Evolutionary conservation across 1,140 invertebrate genomes (phyloP).

Genomic region (Kradibia gibbosae): DNA sequence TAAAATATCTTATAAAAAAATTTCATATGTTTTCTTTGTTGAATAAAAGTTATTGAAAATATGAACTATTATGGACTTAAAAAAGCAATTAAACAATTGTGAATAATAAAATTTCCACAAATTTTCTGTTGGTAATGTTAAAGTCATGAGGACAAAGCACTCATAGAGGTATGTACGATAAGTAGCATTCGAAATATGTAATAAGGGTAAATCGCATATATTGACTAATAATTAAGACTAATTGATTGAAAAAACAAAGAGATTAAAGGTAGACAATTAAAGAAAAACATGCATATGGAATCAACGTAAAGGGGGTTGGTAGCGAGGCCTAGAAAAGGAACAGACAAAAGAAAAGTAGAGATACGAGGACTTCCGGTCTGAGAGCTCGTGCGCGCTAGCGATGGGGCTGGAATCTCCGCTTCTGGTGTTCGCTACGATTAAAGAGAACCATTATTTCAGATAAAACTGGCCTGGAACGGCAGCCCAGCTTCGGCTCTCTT

Average conservation of each 20-base stretch:
- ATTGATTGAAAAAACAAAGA: neutral
- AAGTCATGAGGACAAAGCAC: neutral
- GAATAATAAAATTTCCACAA: neutral
- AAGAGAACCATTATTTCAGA: conserved; percentile 60
- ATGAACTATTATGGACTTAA: too few relatives aligned
- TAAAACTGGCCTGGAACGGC: conserved; percentile 50
- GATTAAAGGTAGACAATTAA: neutral
- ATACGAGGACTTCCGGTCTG: conserved; percentile 34
- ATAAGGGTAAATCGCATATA: neutral
- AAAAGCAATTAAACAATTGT: too few relatives aligned
- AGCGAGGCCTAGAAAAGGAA: neutral
- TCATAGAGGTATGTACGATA: neutral
- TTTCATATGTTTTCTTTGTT: too few relatives aligned
- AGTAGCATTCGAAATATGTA: neutral
- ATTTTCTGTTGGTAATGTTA: neutral
- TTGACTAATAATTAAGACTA: neutral
- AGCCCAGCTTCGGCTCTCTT: conserved; percentile 24
- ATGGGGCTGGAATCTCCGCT: conserved; percentile 57
- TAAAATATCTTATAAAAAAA: too few relatives aligned
- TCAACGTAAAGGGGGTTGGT: neutral
- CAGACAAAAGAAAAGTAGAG: neutral
- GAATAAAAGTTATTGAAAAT: too few relatives aligned
- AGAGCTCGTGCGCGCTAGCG: conserved; percentile 50
- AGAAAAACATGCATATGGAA: conserved; percentile 5
- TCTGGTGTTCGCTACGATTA: conserved; percentile 61